Conservation (phyloP, 53 echinoderm and acorn worm species). For the Henricia sp. region DNA sequence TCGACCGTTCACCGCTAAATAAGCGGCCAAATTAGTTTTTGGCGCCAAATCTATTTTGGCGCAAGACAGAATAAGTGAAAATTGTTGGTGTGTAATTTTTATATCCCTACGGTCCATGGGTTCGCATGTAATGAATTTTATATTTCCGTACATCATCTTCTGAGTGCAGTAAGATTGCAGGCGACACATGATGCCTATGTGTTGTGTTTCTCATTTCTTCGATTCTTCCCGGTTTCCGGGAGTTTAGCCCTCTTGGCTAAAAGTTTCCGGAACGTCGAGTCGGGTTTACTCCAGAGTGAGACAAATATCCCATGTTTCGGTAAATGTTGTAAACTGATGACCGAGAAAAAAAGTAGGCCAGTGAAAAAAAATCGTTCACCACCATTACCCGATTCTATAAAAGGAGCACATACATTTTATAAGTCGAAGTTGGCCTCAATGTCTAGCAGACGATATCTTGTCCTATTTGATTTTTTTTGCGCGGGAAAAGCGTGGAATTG, state of each 20-base stretch:
- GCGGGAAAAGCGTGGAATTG: conserved; percentile 34
- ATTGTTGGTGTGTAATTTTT: too few relatives aligned
- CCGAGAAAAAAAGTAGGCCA: conserved; percentile 16
- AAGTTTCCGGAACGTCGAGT: conserved; percentile 50
- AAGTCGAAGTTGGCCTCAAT: conserved; percentile 1
- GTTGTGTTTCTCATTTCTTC: conserved; percentile 3
- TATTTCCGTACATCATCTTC: too few relatives aligned
- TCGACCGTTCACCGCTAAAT: too few relatives aligned
- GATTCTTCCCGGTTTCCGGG: conserved; percentile 27
- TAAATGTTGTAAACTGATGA: conserved; percentile 7
- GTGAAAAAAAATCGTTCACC: conserved; percentile 44
- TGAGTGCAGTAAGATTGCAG: too few relatives aligned
- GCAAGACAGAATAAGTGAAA: too few relatives aligned
- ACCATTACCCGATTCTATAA: conserved; percentile 3
- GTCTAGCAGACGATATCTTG: conserved; percentile 27
- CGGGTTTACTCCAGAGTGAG: conserved; percentile 35
- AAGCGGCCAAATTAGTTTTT: too few relatives aligned
- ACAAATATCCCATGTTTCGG: conserved; percentile 39
- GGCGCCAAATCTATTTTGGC: too few relatives aligned
- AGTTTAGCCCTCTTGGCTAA: conserved; percentile 17
- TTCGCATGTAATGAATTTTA: too few relatives aligned
- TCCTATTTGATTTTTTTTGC: conserved; percentile 11
- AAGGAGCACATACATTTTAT: background rate
- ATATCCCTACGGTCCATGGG: too few relatives aligned
- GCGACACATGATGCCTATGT: background rate